A percentile compares a stretch with the other conserved stretches of the same genome.
Conservation (phyloP, 2,797 vertebrate species). For the Hippocampus kuda region DNA sequence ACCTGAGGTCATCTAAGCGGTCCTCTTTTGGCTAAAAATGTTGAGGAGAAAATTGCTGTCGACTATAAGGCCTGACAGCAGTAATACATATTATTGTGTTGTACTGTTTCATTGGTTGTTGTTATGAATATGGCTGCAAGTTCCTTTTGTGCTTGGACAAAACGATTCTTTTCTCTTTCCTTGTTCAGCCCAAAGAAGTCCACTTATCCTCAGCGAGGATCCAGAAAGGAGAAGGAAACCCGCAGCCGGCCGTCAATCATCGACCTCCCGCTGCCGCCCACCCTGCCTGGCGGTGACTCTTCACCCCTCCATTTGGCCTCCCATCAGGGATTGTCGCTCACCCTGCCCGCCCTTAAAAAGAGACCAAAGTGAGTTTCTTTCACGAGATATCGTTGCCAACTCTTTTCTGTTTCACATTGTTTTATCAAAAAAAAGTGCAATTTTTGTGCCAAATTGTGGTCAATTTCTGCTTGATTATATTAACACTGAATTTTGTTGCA, state of each 20-base stretch:
- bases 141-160: not conserved
- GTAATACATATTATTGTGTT: too few relatives aligned
- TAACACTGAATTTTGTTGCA: not conserved
- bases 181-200: constrained; percentile 82
- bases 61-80: too few relatives aligned
- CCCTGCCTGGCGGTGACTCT: constrained; percentile 77
- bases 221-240: constrained; percentile 81
- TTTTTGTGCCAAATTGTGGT: too few relatives aligned
- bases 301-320: constrained; percentile 90
- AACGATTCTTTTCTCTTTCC: constrained; percentile 5
- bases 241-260: constrained; percentile 84
- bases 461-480: too few relatives aligned
- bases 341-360: constrained; percentile 83
- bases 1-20: too few relatives aligned
- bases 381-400: not conserved
- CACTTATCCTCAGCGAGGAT: constrained; percentile 73
- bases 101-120: too few relatives aligned
- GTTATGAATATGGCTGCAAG: not conserved
- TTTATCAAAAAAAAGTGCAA: too few relatives aligned
- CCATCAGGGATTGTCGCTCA: constrained; percentile 73
- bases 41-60: too few relatives aligned
- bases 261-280: constrained; percentile 91
- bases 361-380: constrained; percentile 89
- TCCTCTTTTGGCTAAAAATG: too few relatives aligned
- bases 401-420: too few relatives aligned